Evolutionary conservation across 2,113 vertebrate species (phyloP), one percentile per base, ranked within the genome.

Genomic region (Etia nguti): DNA sequence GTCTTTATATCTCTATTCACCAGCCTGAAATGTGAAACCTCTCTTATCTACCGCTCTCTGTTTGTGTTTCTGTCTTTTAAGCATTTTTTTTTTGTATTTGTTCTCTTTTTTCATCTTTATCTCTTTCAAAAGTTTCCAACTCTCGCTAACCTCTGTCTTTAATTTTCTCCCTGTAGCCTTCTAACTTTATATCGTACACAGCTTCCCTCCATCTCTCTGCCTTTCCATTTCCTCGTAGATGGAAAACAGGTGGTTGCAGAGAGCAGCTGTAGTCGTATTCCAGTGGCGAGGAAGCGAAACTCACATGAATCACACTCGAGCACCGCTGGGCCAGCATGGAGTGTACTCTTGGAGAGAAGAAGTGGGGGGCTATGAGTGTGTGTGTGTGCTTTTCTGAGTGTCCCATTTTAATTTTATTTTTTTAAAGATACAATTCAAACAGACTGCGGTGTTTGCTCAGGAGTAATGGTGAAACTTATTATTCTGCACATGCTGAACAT

Each of bases 1-100:
- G 86, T 89, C 89, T 91, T 90, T 91, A 68, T 90, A 84, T 92
- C 85, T 89, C 62, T 85, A 65, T 89, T 89, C 86, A 82, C 10
- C 80, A 87, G 81, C 83, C 68, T 90, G 83, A 87, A 93, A 92
- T 36, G 22, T 84, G 82, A 92, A 89, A 89, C 82, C 77, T 55
- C 82, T 84, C 55, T 90, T 70, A 88, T 91, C 89, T 83, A 20
- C 48, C 18, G 59, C 65, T 82, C 6, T 86, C 80, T 59, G 54
- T 86, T 75, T 68, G 38, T 38, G 26, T 80, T 81, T 81, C 16
- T 54, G 8, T 85, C 83, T 79, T 88, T 70, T 6, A 10, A 84
- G 79, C 24, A 38, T 43, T 48, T 55, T 81, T 60, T 43, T 11
- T 26, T 46, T 38, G 16, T 43, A 46, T 84, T 34, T 46, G 10